phyloP scores from a whole-genome alignment of 2,888 invertebrate genomes.

The Parthenolecanium corni region DNA sequence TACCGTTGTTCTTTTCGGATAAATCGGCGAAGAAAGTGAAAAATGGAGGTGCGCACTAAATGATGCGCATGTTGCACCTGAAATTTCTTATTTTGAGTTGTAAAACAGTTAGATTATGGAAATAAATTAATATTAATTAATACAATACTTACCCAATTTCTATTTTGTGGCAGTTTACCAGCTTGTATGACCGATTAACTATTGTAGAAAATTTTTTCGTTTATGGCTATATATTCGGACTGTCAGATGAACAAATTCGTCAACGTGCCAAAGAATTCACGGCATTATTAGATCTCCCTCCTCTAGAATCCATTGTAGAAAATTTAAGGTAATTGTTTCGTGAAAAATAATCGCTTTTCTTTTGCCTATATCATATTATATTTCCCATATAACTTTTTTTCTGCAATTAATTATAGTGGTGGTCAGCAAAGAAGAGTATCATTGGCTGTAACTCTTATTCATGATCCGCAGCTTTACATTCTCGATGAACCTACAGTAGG shows the following conservation, averaged over 20 bases:
- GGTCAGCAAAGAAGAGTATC: conserved; percentile 45
- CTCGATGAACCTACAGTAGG: conserved; percentile 41
- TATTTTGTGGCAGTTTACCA: background rate
- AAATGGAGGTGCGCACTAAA: too few relatives aligned
- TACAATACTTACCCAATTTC: too few relatives aligned
- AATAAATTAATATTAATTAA: too few relatives aligned
- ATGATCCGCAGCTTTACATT: conserved; percentile 44
- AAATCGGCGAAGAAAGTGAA: too few relatives aligned
- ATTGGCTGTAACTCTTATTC: conserved; percentile 43
- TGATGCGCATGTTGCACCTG: too few relatives aligned
- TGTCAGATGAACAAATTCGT: conserved; percentile 21
- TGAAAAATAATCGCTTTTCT: background rate
- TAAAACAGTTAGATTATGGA: too few relatives aligned
- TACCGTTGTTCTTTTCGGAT: too few relatives aligned
- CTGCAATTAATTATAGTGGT: conserved; percentile 38
- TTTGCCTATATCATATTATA: background rate
- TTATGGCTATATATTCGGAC: conserved; percentile 29
- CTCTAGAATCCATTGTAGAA: conserved; percentile 33
- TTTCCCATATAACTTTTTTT: background rate
- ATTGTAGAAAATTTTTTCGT: conserved; percentile 28
- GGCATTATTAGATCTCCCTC: conserved; percentile 27
- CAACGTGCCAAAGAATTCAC: conserved; percentile 25
- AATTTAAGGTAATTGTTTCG: conserved; percentile 34
- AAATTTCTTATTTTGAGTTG: too few relatives aligned
- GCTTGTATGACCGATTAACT: conserved; percentile 23